phyloP scores from a whole-genome alignment of 2,888 invertebrate species.

The Oscheius sp. region DNA sequence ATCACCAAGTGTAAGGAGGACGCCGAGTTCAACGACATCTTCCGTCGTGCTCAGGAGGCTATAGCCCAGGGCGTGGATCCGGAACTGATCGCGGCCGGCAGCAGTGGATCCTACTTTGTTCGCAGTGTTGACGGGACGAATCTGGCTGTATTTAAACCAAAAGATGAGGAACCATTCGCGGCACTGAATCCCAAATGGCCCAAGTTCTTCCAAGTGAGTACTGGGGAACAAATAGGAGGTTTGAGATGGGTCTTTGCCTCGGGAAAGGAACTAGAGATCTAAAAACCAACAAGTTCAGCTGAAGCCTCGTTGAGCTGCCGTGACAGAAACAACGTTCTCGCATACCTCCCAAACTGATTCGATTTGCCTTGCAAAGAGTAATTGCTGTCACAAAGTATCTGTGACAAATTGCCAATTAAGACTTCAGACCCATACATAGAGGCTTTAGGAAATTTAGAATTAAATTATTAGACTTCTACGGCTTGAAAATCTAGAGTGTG shows the following conservation, averaged over 20 bases:
- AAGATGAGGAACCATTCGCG: constrained; percentile 99
- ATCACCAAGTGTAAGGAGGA: constrained; percentile 40
- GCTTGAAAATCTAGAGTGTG: too few species aligned
- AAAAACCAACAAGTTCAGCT: too few species aligned
- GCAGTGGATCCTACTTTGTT: constrained; percentile 90
- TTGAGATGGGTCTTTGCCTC: background rate
- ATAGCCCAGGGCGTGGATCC: constrained; percentile 61
- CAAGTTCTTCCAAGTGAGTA: constrained; percentile 89
- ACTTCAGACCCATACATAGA: too few species aligned
- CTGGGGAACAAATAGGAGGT: constrained; percentile 8
- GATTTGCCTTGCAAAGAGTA: too few species aligned
- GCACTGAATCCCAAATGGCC: constrained; percentile 98
- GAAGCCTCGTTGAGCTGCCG: too few species aligned
- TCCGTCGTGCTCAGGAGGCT: constrained; percentile 59
- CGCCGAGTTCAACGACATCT: constrained; percentile 51
- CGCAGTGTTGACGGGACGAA: constrained; percentile 84
- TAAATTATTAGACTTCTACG: too few species aligned
- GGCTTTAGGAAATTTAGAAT: too few species aligned
- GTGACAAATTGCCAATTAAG: too few species aligned
- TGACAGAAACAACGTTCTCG: too few species aligned
- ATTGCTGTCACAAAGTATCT: too few species aligned
- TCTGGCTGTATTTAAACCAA: constrained; percentile 97
- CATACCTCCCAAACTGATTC: too few species aligned
- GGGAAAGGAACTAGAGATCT: too few species aligned
- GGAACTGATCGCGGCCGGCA: constrained; percentile 63